Percentiles rank a stretch among this genome's conserved stretches.
Evolutionary conservation across 2,113 vertebrate species (phyloP).

Genomic region (Rhombomys opimus): DNA sequence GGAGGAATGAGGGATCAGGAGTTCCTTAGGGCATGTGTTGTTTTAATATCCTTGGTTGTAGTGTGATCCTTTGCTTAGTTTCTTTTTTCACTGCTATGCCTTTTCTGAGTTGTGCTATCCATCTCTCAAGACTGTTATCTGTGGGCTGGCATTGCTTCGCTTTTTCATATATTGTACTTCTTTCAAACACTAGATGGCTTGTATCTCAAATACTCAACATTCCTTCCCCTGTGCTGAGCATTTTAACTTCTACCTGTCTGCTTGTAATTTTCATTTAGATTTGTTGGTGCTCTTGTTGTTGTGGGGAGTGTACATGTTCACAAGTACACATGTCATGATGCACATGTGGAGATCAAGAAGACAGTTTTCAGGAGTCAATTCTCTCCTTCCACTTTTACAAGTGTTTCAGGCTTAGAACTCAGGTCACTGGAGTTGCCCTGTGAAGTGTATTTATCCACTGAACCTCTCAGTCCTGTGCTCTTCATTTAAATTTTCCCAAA

Average conservation of each 20-base stretch:
- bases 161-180: constrained; percentile 22
- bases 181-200: constrained; percentile 15
- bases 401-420: background rate
- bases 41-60: background rate
- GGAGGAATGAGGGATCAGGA: constrained; percentile 34
- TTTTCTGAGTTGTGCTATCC: constrained; percentile 1
- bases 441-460: background rate
- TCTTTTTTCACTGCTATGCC: background rate
- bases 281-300: background rate
- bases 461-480: background rate
- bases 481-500: background rate
- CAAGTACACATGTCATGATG: too few relatives aligned
- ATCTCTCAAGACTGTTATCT: background rate
- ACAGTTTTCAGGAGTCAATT: background rate
- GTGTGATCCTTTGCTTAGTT: background rate
- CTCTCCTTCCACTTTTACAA: background rate
- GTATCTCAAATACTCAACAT: background rate
- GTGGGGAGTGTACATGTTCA: background rate
- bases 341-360: background rate
- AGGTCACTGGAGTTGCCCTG: background rate
- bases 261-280: background rate
- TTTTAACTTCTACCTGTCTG: background rate
- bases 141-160: constrained; percentile 8
- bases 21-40: background rate
- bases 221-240: background rate